Conservation (phyloP, 2,113 vertebrate species). For the Crotalus helleri region DNA sequence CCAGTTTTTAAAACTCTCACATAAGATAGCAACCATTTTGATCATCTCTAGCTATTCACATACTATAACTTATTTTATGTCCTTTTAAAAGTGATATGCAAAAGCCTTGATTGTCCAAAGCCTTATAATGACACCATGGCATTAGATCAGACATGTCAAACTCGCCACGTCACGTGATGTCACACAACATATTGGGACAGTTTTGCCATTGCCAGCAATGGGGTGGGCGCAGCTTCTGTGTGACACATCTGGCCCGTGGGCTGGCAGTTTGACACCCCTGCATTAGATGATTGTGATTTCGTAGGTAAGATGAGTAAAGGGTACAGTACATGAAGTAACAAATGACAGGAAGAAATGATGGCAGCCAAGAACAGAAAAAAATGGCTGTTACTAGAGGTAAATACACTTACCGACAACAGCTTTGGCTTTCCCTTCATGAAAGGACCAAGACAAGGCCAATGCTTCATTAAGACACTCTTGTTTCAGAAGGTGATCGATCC, state of each 20-base stretch:
- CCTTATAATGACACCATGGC: background rate
- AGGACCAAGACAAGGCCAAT: conserved; percentile 93
- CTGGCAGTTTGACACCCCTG: no score
- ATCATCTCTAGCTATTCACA: background rate
- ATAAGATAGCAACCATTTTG: background rate
- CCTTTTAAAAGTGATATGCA: background rate
- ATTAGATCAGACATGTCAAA: background rate
- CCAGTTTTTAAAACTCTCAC: background rate
- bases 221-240: no score
- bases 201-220: no score
- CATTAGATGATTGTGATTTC: background rate
- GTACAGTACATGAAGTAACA: background rate
- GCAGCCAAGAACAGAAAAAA: background rate
- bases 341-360: background rate
- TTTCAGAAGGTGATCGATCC: conserved; percentile 89
- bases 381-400: background rate
- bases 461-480: conserved; percentile 91
- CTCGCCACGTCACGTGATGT: no score
- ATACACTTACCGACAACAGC: conserved; percentile 87
- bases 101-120: background rate
- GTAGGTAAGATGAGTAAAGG: background rate
- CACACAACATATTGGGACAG: no score
- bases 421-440: conserved; percentile 94
- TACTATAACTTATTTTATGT: background rate
- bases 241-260: no score